Evolutionary conservation across 2,113 vertebrate genomes (phyloP), one percentile per base, ranked within the genome.

Genomic region (Silurus meridionalis): DNA sequence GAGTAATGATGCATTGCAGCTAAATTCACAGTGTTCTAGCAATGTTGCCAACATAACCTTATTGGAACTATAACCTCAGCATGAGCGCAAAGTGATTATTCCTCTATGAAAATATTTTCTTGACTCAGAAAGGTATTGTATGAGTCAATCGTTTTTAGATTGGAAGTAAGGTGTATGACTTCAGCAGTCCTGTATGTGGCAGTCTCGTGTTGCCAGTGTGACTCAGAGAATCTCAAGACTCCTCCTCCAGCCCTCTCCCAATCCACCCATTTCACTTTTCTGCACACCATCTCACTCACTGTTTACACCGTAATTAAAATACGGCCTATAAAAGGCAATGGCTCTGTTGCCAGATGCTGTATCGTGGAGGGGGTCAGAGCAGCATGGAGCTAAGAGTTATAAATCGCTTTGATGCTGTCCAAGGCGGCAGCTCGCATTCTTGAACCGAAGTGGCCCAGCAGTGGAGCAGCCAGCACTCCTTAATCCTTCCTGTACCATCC

Each of bases 271-370:
- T 91, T 83, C 83, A 87, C 88, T 90, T 85, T 87, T 82, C 92
- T 90, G 89, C 84, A 86, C 86, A 84, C 88, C 90, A 90, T 93
- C 92, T 90, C 86, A 87, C 89, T 86, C 64, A 50, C 89, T 95
- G 94, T 95, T 95, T 95, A 93, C 92, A 83, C 87, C 81, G 80
- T 91, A 94, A 95, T 95, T 94, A 94, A 95, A 95, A 94, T 92
- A 94, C 88, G 88, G 94, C 92, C 95, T 95, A 94, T 95, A 95
- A 95, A 95, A 95, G 94, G 94, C 91, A 94, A 95, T 86, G 89
- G 87, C 90, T 92, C 28, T 58, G 85, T 85, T 90, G 92, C 94
- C 93, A 95, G 93, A 95, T 91, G 75, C 92, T 61, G 57, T 46
- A 11, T 80, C 83, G 86, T 87, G 87, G 21, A 90, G 90, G 90